Evolutionary conservation across 64 coral and sea anemone species (phyloP).

Genomic region (Montipora efflorescens): DNA sequence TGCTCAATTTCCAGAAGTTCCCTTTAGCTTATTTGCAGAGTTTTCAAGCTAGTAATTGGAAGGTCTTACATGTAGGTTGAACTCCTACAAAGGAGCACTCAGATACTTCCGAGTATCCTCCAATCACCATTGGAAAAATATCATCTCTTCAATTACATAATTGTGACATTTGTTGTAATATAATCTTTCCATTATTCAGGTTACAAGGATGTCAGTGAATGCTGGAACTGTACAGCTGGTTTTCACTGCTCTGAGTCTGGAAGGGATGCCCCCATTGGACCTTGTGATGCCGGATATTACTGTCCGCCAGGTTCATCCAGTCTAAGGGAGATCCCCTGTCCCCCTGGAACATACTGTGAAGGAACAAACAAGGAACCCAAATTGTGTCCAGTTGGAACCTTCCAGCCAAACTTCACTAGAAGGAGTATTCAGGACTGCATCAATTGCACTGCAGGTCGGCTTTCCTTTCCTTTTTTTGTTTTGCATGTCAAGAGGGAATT

Average conservation of each 20-base stretch:
- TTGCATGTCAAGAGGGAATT: not conserved
- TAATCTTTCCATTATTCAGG: conserved; percentile 43
- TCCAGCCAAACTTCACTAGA: conserved; percentile 69
- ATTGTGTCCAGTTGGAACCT: conserved; percentile 85
- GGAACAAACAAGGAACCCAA: conserved; percentile 73
- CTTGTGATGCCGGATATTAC: conserved; percentile 87
- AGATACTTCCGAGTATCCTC: too few species aligned
- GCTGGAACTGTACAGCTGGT: conserved; percentile 93
- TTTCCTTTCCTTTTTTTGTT: not conserved
- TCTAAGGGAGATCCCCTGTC: conserved; percentile 66
- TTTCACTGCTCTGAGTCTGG: conserved; percentile 83
- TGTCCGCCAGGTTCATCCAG: conserved; percentile 83
- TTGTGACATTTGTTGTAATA: not conserved
- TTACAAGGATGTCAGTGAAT: conserved; percentile 87
- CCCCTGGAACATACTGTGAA: conserved; percentile 84
- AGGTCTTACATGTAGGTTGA: too few species aligned
- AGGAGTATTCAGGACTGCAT: conserved; percentile 61
- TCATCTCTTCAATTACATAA: not conserved
- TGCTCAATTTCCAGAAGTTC: too few species aligned
- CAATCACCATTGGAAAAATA: too few species aligned
- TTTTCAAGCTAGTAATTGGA: too few species aligned
- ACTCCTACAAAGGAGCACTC: too few species aligned
- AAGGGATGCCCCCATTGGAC: conserved; percentile 55
- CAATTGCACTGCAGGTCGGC: conserved; percentile 82
- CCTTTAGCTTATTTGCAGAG: too few species aligned